phyloP scores from a whole-genome alignment of 2,113 vertebrate genomes.

The Rostratula benghalensis region DNA sequence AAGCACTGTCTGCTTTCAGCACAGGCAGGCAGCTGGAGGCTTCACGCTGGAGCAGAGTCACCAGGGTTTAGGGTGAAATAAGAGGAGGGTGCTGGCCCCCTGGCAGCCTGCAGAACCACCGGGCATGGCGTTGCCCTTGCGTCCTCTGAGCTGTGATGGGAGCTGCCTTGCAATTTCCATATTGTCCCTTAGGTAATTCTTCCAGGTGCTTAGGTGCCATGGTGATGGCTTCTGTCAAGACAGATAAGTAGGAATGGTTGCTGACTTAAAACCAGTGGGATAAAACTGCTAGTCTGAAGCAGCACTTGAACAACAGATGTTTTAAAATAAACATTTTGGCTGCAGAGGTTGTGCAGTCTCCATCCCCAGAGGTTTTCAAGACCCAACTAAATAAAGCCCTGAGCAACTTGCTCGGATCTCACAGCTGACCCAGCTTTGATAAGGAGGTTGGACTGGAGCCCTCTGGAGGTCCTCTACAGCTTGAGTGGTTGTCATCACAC shows the following conservation, averaged over 20 bases:
- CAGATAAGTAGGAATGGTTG: background rate
- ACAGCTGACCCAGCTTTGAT: background rate
- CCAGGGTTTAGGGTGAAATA: background rate
- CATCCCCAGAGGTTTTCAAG: background rate
- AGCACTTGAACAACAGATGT: background rate
- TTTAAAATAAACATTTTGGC: background rate
- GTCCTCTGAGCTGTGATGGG: background rate
- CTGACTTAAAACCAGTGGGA: conserved; percentile 11
- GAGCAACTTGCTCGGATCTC: background rate
- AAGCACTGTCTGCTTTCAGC: rapidly evolving
- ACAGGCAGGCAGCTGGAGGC: background rate
- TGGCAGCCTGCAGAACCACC: background rate
- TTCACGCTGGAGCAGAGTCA: rapidly evolving
- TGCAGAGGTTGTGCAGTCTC: background rate
- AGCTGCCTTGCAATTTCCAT: conserved; percentile 1
- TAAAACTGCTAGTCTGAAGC: background rate
- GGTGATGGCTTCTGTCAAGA: conserved; percentile 30
- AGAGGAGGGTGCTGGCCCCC: background rate
- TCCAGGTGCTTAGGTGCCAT: conserved; percentile 34
- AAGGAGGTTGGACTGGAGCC: background rate
- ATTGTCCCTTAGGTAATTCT: conserved; percentile 5
- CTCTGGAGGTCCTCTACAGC: background rate
- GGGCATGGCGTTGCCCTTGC: background rate
- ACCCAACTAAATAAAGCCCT: background rate
- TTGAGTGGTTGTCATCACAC: background rate